Evolutionary conservation across 2,888 invertebrate species (phyloP), one percentile per base, ranked within the genome.

Genomic region (Anaspis maculata): DNA sequence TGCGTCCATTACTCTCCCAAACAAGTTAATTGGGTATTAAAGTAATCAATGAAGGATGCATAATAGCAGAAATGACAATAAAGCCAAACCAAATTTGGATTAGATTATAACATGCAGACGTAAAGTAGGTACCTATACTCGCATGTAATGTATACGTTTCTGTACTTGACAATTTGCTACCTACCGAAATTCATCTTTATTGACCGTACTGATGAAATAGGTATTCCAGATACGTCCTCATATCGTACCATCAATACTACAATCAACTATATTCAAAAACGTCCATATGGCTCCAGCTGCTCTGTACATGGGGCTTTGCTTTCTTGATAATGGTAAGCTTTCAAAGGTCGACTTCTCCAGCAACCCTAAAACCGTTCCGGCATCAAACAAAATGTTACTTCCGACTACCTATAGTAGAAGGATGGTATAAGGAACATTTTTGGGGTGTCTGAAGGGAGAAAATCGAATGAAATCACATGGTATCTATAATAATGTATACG

Each of bases 171-270:
- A n/a, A n/a, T n/a, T n/a, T n/a, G n/a, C n/a, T n/a, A n/a, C n/a
- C n/a, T n/a, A n/a, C n/a, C n/a, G n/a, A n/a, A n/a, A n/a, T n/a
- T n/a, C n/a, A n/a, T n/a, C n/a, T n/a, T n/a, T n/a, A n/a, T n/a
- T n/a, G n/a, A n/a, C n/a, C 21, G 25, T 22, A 23, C 30, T 32
- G 32, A 36, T 30, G 32, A 27, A 23, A 22, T 41, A 37, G 39
- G 42, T 33, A 43, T 73, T 72, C 15, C 72, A 88, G 88, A 63
- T 89, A 88, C 67, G 79, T 88, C 23, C 66, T 90, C 50, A 89
- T 90, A 57, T 82, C 87, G 21, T 83, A 79, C 62, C 81, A 88
- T 58, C 79, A 79, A 43, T 72, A 80, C 58, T 91, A 91, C 68
- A 73, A 78, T 23, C 75, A 74, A 57, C 74, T 90, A 46, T 92